A percentile compares a stretch with the other conserved stretches of the same genome.
These are phyloP conservation scores for Lanius collurio DNA, from an alignment of 2,113 vertebrate species.

Conservation along the genomic window DNA sequence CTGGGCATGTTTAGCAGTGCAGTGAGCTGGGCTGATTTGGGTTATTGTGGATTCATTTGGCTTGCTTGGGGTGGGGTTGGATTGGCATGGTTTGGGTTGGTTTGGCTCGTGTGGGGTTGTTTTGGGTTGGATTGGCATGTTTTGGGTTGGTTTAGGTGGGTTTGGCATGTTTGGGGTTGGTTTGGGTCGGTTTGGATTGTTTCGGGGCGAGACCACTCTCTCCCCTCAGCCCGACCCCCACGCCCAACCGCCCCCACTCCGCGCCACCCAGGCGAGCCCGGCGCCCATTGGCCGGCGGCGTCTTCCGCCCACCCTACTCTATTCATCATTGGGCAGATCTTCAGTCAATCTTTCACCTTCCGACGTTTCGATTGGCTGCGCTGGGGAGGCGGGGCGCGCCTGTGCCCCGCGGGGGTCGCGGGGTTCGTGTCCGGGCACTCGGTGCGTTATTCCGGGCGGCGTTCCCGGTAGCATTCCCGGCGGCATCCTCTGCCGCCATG, in stretches of 20 bases:
- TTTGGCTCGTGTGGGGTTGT: too few relatives aligned
- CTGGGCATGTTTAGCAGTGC: rapidly evolving
- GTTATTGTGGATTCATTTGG: background rate
- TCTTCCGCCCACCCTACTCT: rapidly evolving
- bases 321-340: rapidly evolving
- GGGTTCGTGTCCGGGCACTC: rapidly evolving
- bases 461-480: background rate
- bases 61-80: background rate
- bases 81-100: background rate
- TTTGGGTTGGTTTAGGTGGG: background rate
- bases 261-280: rapidly evolving
- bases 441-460: background rate
- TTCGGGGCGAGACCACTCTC: rapidly evolving
- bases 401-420: too few relatives aligned
- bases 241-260: rapidly evolving
- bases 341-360: background rate
- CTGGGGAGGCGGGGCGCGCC: rapidly evolving
- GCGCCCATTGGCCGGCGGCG: background rate
- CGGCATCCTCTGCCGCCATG: constrained; percentile 46
- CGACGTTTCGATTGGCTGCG: background rate
- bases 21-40: rapidly evolving
- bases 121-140: too few relatives aligned
- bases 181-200: rapidly evolving
- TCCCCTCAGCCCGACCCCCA: rapidly evolving
- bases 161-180: rapidly evolving